These are phyloP conservation scores for Papilio protenor DNA, from an alignment of 2,888 invertebrate genomes.

Conservation along the genomic window DNA sequence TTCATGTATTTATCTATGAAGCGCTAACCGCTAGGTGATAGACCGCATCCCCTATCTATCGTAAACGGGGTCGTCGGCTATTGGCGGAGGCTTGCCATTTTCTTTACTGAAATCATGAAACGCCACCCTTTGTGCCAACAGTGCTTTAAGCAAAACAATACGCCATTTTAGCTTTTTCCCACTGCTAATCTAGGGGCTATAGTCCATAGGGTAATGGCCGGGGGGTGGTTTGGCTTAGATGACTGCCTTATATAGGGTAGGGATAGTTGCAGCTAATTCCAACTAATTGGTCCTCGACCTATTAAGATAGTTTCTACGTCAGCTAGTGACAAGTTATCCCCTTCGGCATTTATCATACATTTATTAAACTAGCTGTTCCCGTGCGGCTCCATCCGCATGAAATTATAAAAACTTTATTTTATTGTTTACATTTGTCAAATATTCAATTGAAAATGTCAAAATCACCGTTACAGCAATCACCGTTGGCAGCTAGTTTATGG, in stretches of 20 bases:
- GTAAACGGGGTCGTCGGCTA: slow-evolving; percentile 62
- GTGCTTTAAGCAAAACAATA: slow-evolving; percentile 72
- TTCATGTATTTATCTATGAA: slow-evolving; percentile 63
- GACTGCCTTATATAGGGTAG: slow-evolving; percentile 44
- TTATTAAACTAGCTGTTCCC: no score
- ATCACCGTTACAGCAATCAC: no score
- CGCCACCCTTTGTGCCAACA: slow-evolving; percentile 73
- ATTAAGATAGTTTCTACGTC: slow-evolving; percentile 6
- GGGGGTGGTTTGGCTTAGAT: slow-evolving; percentile 48
- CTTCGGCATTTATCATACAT: not conserved
- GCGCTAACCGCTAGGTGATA: slow-evolving; percentile 68
- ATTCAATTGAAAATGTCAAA: no score
- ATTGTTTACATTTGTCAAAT: no score
- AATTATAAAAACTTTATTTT: no score
- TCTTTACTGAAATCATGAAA: slow-evolving; percentile 73
- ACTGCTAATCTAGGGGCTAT: slow-evolving; percentile 72
- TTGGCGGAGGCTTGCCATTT: slow-evolving; percentile 68
- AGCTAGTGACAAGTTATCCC: slow-evolving; percentile 3
- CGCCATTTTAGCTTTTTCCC: slow-evolving; percentile 73
- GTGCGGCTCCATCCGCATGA: no score
- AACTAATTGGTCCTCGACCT: slow-evolving; percentile 39
- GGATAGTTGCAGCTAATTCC: slow-evolving; percentile 28
- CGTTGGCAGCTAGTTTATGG: no score
- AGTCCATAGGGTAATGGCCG: slow-evolving; percentile 69
- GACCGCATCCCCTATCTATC: slow-evolving; percentile 75